These are phyloP conservation scores for Triops longicaudatus DNA, from an alignment of 1,140 invertebrate genomes.

Conservation along the genomic window DNA sequence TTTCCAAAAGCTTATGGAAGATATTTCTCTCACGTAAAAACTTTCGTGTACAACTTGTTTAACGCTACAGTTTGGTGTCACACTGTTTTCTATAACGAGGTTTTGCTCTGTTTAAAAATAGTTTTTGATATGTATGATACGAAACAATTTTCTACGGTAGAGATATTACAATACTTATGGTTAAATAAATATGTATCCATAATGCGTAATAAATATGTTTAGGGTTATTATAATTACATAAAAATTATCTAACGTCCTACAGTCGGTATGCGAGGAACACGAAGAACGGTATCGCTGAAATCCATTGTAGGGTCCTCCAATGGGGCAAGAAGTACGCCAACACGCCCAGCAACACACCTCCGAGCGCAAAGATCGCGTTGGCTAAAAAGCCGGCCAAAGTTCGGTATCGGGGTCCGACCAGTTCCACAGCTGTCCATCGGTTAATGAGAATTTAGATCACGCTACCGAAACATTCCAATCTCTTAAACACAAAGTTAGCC, in stretches of 20 bases:
- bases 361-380: constrained; percentile 38
- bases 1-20: too few species aligned
- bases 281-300: constrained; percentile 31
- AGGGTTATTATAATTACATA: too few species aligned
- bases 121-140: too few species aligned
- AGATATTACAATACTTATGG: too few species aligned
- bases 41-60: too few species aligned
- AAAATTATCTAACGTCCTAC: constrained; percentile 34
- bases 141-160: too few species aligned
- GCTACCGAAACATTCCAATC: not conserved
- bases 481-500: not conserved
- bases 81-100: too few species aligned
- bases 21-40: too few species aligned
- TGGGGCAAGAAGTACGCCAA: constrained; percentile 37
- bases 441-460: constrained; percentile 6
- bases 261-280: constrained; percentile 35
- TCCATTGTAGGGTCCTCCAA: constrained; percentile 37
- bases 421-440: constrained; percentile 35
- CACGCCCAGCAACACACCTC: constrained; percentile 36
- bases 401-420: constrained; percentile 35
- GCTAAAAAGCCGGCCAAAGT: constrained; percentile 36
- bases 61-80: too few species aligned
- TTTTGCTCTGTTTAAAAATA: too few species aligned
- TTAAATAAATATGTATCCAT: too few species aligned
- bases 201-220: too few species aligned